Conservation (phyloP, 2,888 invertebrate genomes). For the Drosophila parthenogenetica region DNA sequence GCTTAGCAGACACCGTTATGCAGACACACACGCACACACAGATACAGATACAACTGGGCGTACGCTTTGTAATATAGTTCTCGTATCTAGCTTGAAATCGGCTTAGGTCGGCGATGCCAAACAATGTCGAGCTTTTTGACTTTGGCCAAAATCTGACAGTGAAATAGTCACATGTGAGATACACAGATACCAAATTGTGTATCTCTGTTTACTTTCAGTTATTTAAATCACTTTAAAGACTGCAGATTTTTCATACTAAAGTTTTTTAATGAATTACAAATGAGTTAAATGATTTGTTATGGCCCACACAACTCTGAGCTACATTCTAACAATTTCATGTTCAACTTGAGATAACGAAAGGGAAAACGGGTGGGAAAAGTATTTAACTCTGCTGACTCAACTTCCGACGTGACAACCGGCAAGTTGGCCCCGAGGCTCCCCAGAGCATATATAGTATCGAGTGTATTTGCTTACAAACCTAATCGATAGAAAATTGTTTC, state of each 20-base stretch:
- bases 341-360: background rate
- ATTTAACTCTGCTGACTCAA: slow-evolving; percentile 59
- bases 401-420: slow-evolving; percentile 73
- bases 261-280: slow-evolving; percentile 74
- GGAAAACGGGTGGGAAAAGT: background rate
- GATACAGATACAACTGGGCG: slow-evolving; percentile 25
- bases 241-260: background rate
- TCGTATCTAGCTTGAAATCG: slow-evolving; percentile 51
- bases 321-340: slow-evolving; percentile 15
- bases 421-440: slow-evolving; percentile 47
- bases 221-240: slow-evolving; percentile 39
- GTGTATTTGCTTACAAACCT: slow-evolving; percentile 28
- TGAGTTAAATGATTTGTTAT: slow-evolving; percentile 68
- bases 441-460: slow-evolving; percentile 16
- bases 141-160: slow-evolving; percentile 70
- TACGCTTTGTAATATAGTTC: slow-evolving; percentile 45
- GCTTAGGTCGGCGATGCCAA: slow-evolving; percentile 58
- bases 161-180: slow-evolving; percentile 63
- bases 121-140: slow-evolving; percentile 66
- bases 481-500: slow-evolving; percentile 79
- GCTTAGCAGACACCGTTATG: slow-evolving; percentile 55
- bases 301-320: slow-evolving; percentile 10
- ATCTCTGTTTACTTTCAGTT: slow-evolving; percentile 47
- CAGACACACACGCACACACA: slow-evolving; percentile 12
- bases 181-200: slow-evolving; percentile 42